Conservation (phyloP, 2,888 invertebrate species). For the Zonitis immaculata region DNA sequence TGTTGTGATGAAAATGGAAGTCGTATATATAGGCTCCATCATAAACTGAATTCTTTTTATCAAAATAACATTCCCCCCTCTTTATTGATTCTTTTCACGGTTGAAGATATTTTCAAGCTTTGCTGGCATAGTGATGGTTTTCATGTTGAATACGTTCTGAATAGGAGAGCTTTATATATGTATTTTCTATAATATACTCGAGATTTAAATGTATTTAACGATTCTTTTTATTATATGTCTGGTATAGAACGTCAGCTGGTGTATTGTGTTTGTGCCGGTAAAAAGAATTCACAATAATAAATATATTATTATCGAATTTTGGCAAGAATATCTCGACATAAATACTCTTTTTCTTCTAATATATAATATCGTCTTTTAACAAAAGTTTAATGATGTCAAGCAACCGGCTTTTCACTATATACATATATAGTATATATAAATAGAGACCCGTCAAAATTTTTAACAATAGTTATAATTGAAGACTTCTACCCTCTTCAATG, state of each 20-base stretch:
- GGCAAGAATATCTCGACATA: not conserved
- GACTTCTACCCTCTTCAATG: slow-evolving; percentile 24
- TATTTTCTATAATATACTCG: slow-evolving; percentile 11
- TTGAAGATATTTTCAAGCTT: not conserved
- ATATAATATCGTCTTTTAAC: slow-evolving; percentile 17
- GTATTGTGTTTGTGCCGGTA: too few species aligned
- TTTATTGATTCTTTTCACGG: slow-evolving; percentile 3
- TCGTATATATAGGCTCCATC: too few species aligned
- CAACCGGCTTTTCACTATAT: slow-evolving; percentile 36
- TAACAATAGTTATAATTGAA: slow-evolving; percentile 39
- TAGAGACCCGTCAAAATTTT: slow-evolving; percentile 31
- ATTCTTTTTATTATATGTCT: slow-evolving; percentile 24
- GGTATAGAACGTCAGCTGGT: slow-evolving; percentile 17
- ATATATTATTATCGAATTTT: not conserved
- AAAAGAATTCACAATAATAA: not conserved
- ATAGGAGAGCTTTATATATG: slow-evolving; percentile 6
- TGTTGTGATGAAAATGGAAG: too few species aligned
- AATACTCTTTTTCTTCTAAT: not conserved
- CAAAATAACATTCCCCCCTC: slow-evolving; percentile 1
- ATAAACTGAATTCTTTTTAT: slow-evolving; percentile 1
- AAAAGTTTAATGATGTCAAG: slow-evolving; percentile 35
- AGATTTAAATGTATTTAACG: slow-evolving; percentile 25
- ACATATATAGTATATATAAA: too few species aligned
- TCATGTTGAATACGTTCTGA: slow-evolving; percentile 5
- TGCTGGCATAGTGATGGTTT: slow-evolving; percentile 2